A percentile compares a stretch with the other conserved stretches of the same genome.
Evolutionary conservation across 2,113 vertebrate species (phyloP).

Genomic region (Lampris megalopsis): DNA sequence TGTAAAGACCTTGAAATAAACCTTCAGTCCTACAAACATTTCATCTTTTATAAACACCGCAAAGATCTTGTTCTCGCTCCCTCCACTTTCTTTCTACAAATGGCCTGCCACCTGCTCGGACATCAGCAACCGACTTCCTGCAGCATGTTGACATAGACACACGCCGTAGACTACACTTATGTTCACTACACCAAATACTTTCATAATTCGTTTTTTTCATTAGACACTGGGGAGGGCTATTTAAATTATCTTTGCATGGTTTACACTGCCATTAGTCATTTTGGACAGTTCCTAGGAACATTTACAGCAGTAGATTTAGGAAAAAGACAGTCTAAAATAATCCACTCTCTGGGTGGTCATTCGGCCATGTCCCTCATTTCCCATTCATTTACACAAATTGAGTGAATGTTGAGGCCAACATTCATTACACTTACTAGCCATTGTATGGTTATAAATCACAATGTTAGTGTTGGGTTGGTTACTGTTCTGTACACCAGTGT

Average conservation of each 20-base stretch:
- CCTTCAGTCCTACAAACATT: too few relatives aligned
- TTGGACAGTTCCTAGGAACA: constrained; percentile 24
- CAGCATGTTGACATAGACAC: constrained; percentile 21
- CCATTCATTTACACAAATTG: constrained; percentile 1
- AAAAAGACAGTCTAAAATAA: constrained; percentile 4
- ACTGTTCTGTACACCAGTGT: background rate
- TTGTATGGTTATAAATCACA: constrained; percentile 4
- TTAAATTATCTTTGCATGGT: constrained; percentile 5
- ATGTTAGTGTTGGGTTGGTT: constrained; percentile 10
- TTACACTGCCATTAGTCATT: constrained; percentile 26
- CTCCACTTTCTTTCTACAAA: too few relatives aligned
- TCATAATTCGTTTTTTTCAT: background rate
- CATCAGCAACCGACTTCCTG: background rate
- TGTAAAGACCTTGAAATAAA: too few relatives aligned
- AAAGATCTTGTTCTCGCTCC: too few relatives aligned
- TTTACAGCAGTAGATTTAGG: background rate
- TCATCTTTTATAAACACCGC: too few relatives aligned
- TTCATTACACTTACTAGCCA: background rate
- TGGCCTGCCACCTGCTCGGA: too few relatives aligned
- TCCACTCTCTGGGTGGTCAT: constrained; percentile 45
- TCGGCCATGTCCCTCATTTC: constrained; percentile 11
- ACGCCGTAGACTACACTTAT: background rate
- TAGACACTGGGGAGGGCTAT: background rate
- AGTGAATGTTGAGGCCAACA: constrained; percentile 10
- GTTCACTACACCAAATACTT: background rate